These are phyloP conservation scores for Linurgus olivaceus DNA, from an alignment of 2,797 vertebrate species.

Conservation along the genomic window DNA sequence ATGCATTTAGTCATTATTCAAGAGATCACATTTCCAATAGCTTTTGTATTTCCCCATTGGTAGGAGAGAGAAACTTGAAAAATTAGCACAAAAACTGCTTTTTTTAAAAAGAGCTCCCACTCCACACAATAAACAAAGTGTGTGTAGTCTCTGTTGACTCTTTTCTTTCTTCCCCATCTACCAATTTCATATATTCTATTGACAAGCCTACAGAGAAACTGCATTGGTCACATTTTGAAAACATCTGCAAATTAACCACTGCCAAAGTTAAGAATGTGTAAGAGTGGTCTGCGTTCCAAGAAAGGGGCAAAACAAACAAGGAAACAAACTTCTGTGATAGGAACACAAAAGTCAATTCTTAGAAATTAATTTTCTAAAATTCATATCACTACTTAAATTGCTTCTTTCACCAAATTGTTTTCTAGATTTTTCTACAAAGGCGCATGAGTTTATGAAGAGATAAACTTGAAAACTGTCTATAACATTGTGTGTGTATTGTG, in stretches of 20 bases:
- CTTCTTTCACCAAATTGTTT: not conserved
- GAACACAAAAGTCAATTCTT: not conserved
- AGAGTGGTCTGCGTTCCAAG: not conserved
- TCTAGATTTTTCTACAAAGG: not conserved
- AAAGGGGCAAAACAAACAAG: not conserved
- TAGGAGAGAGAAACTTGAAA: not conserved
- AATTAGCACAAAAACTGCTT: accelerated
- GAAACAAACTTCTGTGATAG: not conserved
- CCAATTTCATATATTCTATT: not conserved
- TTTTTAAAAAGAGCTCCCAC: not conserved
- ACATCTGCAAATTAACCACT: not conserved
- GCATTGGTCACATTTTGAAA: not conserved
- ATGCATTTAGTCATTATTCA: not conserved
- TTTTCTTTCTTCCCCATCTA: not conserved
- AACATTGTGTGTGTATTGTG: not conserved
- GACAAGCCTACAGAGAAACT: not conserved
- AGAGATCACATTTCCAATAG: not conserved
- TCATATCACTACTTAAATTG: not conserved
- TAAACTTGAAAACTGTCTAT: not conserved
- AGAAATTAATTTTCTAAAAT: not conserved
- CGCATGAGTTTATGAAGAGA: not conserved
- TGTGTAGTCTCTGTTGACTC: not conserved
- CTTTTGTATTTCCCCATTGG: not conserved
- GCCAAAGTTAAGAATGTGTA: not conserved
- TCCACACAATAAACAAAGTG: not conserved